A percentile compares a stretch with the other conserved stretches of the same genome.
phyloP scores from a whole-genome alignment of 2,113 vertebrate species.

The Carassius carassius region DNA sequence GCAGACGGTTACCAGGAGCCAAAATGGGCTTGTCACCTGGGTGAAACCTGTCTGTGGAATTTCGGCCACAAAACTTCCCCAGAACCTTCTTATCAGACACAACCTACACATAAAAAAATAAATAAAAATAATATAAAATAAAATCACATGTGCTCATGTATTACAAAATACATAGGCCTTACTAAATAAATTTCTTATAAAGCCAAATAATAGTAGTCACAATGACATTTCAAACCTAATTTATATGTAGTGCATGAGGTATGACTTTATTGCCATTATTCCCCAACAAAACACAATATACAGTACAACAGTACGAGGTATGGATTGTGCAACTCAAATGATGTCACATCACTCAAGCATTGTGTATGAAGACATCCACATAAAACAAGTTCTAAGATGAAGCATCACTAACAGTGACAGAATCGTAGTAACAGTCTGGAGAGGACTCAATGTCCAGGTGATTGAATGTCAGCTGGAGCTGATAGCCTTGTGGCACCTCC shows the following conservation, averaged over 20 bases:
- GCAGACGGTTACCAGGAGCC: conserved; percentile 82
- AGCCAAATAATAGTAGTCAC: not conserved
- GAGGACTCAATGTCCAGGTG: conserved; percentile 89
- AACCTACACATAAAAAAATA: conserved; percentile 71
- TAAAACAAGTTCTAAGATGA: not conserved
- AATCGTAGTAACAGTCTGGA: conserved; percentile 83
- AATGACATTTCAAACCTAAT: not conserved
- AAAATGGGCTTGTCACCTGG: conserved; percentile 77
- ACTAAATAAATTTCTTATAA: not conserved
- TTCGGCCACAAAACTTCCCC: conserved; percentile 85
- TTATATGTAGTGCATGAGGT: not conserved
- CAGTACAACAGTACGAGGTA: not conserved
- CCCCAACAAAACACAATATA: not conserved
- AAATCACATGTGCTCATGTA: not conserved
- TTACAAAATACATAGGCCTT: not conserved
- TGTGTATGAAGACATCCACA: not conserved
- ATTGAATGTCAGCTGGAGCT: conserved; percentile 83
- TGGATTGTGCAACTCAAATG: not conserved
- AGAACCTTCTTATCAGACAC: conserved; percentile 78
- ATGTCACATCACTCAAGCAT: not conserved
- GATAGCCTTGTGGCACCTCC: conserved; percentile 79
- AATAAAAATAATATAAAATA: no score
- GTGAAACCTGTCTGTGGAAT: conserved; percentile 74
- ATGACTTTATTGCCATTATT: not conserved
- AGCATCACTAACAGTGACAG: conserved; percentile 80